Evolutionary conservation across 2,888 invertebrate species (phyloP).

Genomic region (Chymomyza caudatula): DNA sequence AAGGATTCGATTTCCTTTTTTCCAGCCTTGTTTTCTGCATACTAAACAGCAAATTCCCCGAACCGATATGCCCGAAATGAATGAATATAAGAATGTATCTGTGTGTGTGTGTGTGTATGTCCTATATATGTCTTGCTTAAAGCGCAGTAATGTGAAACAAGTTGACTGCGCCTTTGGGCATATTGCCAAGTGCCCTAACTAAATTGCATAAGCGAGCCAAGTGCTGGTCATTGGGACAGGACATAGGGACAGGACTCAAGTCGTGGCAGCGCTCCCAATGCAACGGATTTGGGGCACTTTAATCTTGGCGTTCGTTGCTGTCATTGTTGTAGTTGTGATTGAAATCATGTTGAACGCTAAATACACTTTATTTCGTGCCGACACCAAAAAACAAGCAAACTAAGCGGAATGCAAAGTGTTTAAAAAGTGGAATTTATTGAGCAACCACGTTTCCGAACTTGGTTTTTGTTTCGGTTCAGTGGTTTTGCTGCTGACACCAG

Average conservation of each 20-base stretch:
- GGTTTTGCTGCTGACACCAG: too few species aligned
- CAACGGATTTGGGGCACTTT: not conserved
- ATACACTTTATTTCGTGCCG: not conserved
- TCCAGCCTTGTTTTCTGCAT: not conserved
- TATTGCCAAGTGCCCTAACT: not conserved
- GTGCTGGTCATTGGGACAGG: not conserved
- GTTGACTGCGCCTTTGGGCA: constrained; percentile 1
- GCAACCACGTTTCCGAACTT: not conserved
- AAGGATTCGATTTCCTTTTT: not conserved
- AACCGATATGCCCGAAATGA: not conserved
- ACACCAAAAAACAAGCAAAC: not conserved
- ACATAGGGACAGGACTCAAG: not conserved
- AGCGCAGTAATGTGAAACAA: constrained; percentile 1
- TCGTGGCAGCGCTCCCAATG: too few species aligned
- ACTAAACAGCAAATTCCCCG: not conserved
- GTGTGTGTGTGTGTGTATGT: not conserved
- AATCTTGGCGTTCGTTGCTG: not conserved
- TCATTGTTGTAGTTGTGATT: not conserved
- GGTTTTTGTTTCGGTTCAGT: not conserved
- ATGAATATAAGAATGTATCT: not conserved
- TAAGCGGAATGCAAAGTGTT: not conserved
- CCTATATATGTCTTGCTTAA: not conserved
- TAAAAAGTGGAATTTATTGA: not conserved
- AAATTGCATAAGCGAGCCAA: constrained; percentile 2
- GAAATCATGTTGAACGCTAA: not conserved